Base-by-base conservation (phyloP, 2,113 vertebrate species). In the Cynocephalus volans region DNA sequence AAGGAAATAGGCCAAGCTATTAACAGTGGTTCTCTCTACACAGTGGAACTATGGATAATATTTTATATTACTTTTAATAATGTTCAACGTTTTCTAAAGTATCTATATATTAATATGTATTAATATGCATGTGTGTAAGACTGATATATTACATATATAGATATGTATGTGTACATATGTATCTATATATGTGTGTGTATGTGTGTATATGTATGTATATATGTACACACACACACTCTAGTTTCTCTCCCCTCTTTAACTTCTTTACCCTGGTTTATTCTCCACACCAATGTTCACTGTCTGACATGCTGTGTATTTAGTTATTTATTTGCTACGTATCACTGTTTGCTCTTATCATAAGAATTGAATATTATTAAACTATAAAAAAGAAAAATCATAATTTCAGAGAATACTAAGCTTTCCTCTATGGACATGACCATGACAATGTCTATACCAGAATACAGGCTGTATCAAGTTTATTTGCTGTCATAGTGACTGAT, bases 1-100 rank as follows among this genome's bases (percentile, higher is more conserved):
- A 93, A 88, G 73, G 89, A 95, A 84, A 89, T 41, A 41, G 86
- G 21, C 52, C 54, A 23, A 72, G 87, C 21, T 79, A 3, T 64
- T 90, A 84, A 69, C 26, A 23, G 6, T 54, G 64, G 10, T 28
- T 31, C 10, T 79, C 2, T 50, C 36, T 48, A 1, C 26, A 8
- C 60, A 64, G 18, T 6, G 67, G 50, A 52, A 45, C 7, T 60
- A 26, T 50, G 14, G 4, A 14, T 77, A 24, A n/a, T 31, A 6
- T n/a, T 88, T 81, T 77, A 23, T 14, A 88, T 65, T 82, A 21
- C 64, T 70, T 79, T 94, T 8, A 75, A 12, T 28, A 65, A 56
- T 50, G 3, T 23, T 96, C 17, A 58, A 0, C 54, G n/a, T 70
- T 92, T 95, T 60, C 52, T 26, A 69, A 88, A 56, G 6, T 62